Conservation (phyloP, 1,140 invertebrate genomes). For the Bombus terrestris region DNA sequence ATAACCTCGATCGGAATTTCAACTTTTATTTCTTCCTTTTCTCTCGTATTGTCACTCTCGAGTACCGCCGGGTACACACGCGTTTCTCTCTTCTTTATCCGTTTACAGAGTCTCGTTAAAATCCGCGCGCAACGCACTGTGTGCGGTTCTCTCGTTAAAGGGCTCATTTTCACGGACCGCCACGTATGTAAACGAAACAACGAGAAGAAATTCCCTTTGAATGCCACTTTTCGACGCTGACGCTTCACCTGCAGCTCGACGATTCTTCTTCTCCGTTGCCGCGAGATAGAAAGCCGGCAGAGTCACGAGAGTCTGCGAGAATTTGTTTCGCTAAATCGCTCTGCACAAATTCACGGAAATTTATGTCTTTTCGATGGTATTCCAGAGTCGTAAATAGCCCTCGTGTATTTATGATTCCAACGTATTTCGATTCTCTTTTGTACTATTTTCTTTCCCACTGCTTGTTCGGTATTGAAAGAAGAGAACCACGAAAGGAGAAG, state of each 20-base stretch:
- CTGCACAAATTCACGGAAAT: background rate
- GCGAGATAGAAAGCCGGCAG: background rate
- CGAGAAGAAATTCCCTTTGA: conserved; percentile 55
- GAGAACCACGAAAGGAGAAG: background rate
- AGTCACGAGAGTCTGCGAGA: conserved; percentile 12
- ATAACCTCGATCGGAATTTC: background rate
- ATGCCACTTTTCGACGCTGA: conserved; percentile 52
- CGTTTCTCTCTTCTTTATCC: background rate
- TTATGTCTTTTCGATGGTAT: background rate
- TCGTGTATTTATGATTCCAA: background rate
- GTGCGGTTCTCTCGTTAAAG: conserved; percentile 15
- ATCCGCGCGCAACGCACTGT: background rate
- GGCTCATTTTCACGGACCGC: conserved; percentile 48
- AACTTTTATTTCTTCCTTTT: background rate
- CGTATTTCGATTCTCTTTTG: too few species aligned
- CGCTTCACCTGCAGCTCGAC: conserved; percentile 37
- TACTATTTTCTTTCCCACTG: background rate
- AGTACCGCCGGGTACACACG: background rate
- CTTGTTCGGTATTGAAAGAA: background rate
- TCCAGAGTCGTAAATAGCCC: background rate
- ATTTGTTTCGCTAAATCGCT: conserved; percentile 50
- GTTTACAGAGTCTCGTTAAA: background rate
- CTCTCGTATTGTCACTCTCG: too few species aligned
- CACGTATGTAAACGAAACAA: conserved; percentile 41
- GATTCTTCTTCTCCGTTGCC: conserved; percentile 44